A percentile compares a stretch with the other conserved stretches of the same genome.
Conservation (phyloP, 2,113 vertebrate genomes). For the Parus major region DNA sequence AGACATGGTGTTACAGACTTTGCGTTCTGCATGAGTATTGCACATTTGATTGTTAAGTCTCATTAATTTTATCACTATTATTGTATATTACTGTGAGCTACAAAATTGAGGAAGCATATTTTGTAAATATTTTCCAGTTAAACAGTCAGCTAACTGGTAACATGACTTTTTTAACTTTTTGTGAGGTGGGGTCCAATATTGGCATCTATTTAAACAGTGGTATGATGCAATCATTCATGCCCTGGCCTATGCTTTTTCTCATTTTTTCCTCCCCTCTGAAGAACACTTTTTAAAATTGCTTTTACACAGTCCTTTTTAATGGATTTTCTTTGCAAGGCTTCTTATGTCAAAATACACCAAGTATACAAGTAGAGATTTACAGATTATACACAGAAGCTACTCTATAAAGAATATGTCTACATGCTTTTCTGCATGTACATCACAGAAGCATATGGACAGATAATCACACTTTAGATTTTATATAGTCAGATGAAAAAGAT, state of each 20-base stretch:
- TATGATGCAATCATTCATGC: neutral
- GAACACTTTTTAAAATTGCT: neutral
- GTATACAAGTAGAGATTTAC: neutral
- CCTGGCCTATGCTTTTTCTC: neutral
- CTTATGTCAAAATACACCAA: neutral
- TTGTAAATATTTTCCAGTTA: neutral
- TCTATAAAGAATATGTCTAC: neutral
- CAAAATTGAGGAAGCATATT: neutral
- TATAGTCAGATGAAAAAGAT: neutral
- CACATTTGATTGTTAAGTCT: neutral
- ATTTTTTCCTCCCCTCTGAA: neutral
- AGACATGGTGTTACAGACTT: neutral
- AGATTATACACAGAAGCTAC: neutral
- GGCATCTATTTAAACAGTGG: neutral
- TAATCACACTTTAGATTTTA: conserved; percentile 24
- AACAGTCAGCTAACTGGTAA: neutral
- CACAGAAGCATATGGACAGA: neutral
- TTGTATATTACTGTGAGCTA: neutral
- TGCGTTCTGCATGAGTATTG: neutral
- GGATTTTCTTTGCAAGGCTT: neutral
- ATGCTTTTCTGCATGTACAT: neutral
- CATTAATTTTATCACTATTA: neutral
- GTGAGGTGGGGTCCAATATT: neutral
- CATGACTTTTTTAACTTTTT: neutral
- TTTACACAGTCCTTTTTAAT: neutral